These are phyloP conservation scores for Lomographa bimaculata DNA, from an alignment of 2,888 invertebrate genomes.

Conservation along the genomic window DNA sequence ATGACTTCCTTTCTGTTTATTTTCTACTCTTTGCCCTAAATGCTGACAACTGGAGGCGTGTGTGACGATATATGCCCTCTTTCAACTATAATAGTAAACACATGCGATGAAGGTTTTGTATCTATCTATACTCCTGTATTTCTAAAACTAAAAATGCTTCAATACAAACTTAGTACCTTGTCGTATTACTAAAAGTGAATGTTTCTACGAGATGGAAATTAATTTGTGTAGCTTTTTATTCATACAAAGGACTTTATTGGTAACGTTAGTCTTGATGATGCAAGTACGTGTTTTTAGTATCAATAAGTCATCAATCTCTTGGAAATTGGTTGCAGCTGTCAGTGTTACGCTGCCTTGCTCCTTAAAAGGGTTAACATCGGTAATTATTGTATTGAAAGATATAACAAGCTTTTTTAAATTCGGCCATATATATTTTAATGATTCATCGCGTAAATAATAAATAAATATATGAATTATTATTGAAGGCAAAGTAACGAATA, in stretches of 20 bases:
- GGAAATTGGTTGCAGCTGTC: conserved; percentile 21
- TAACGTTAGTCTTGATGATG: neutral
- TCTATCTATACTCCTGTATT: conserved; percentile 13
- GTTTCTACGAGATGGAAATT: too few species aligned
- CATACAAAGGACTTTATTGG: neutral
- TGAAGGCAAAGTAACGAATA: too few species aligned
- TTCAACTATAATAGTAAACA: conserved; percentile 51
- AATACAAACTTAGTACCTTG: neutral
- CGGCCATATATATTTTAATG: too few species aligned
- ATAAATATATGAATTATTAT: too few species aligned
- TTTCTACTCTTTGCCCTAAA: conserved; percentile 32
- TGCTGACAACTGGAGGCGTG: conserved; percentile 33
- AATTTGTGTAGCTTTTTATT: too few species aligned
- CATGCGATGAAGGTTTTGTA: conserved; percentile 43
- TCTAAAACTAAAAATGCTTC: neutral
- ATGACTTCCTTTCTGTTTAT: conserved; percentile 1
- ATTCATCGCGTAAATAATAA: too few species aligned
- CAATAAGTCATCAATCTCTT: conserved; percentile 19
- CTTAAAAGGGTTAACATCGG: too few species aligned
- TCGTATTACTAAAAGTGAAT: conserved; percentile 2
- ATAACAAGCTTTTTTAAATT: too few species aligned
- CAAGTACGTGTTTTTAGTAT: conserved; percentile 20
- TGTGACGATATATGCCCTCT: conserved; percentile 49
- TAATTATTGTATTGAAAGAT: too few species aligned
- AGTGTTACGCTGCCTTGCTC: too few species aligned